Evolutionary conservation across 2,797 vertebrate genomes (phyloP), one percentile per base, ranked within the genome.

Genomic region (Phoxinus dragarum): DNA sequence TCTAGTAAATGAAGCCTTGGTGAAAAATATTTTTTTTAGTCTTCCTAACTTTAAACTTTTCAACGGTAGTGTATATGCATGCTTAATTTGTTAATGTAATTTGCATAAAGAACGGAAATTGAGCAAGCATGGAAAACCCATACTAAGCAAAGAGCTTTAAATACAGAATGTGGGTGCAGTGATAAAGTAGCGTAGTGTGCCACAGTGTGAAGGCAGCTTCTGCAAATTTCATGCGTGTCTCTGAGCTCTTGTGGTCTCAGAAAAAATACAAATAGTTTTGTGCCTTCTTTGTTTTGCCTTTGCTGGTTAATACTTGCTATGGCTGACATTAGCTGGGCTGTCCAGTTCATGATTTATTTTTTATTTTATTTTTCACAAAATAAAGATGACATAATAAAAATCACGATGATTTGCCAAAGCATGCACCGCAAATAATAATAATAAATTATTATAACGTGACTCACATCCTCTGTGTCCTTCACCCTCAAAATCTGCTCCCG

Each of bases 381-480:
- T 1, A 19, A 19, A 27, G 5, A 8, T 1, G 27, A n/a, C 19
- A 31, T 73, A n/a, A n/a, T 49, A 52, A 75, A 56, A 38, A 54
- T 66, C 36, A 8, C 4, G 4, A 73, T 31, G 27, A 34, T 74
- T 74, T 74, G 9, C 2, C 0, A 52, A 36, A 23, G 31, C 73
- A 38, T 9, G 2, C 36, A 42, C 4, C 14, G 5, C 23, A 6
- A 27, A 61, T 27, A 44, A 61, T n/a, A 54, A 36, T 54, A 56
- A 14, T 74, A 10, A 49, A 34, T 21, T 12, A 31, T 38, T 52
- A 67, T 27, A 52, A 81, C 4, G 6, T 34, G 80, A 95, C 98
- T 98, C 91, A 99, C 98, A 86, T 99, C 98, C 94, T 99, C 98
- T 1, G 98, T 99, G 93, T 99, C 98, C 90, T 99, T 99, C 90